A percentile compares a stretch with the other conserved stretches of the same genome.
phyloP scores from a whole-genome alignment of 2,888 invertebrate genomes.

The Pycnomerus fuliginosus region DNA sequence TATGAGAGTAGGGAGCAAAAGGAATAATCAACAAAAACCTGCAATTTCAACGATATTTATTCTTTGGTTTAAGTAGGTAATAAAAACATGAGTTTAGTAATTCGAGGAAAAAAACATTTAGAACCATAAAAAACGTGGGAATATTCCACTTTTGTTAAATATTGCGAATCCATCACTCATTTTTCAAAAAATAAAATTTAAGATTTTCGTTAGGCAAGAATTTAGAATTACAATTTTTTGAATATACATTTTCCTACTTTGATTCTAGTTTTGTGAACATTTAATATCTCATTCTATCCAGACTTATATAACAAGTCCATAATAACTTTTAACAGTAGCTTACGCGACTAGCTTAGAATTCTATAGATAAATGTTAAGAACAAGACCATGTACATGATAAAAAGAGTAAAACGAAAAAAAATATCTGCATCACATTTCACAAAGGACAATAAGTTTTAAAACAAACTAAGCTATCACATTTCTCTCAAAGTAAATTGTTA shows the following conservation, averaged over 20 bases:
- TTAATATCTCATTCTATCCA: slow-evolving; percentile 29
- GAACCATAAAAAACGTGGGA: no score
- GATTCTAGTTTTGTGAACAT: slow-evolving; percentile 27
- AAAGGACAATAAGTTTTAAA: slow-evolving; percentile 23
- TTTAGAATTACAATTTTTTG: slow-evolving; percentile 44
- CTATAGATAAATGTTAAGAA: slow-evolving; percentile 17
- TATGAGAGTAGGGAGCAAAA: no score
- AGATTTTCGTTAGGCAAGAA: slow-evolving; percentile 48
- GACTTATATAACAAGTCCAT: slow-evolving; percentile 40
- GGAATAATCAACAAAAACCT: no score
- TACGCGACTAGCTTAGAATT: slow-evolving; percentile 40
- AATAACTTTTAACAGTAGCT: slow-evolving; percentile 32
- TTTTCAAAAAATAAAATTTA: slow-evolving; percentile 44
- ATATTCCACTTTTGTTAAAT: no score
- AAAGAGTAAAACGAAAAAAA: slow-evolving; percentile 23
- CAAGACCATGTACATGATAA: slow-evolving; percentile 8
- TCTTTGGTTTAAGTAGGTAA: slow-evolving; percentile 33
- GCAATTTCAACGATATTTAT: slow-evolving; percentile 37
- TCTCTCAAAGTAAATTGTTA: slow-evolving; percentile 10
- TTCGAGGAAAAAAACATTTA: no score
- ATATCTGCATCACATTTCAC: slow-evolving; percentile 31
- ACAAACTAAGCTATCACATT: slow-evolving; percentile 28
- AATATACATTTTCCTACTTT: slow-evolving; percentile 17
- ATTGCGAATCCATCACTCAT: no score
- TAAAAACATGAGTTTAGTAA: slow-evolving; percentile 17